Base-by-base conservation (phyloP, 2,888 invertebrate species). In the Craniophora ligustri region DNA sequence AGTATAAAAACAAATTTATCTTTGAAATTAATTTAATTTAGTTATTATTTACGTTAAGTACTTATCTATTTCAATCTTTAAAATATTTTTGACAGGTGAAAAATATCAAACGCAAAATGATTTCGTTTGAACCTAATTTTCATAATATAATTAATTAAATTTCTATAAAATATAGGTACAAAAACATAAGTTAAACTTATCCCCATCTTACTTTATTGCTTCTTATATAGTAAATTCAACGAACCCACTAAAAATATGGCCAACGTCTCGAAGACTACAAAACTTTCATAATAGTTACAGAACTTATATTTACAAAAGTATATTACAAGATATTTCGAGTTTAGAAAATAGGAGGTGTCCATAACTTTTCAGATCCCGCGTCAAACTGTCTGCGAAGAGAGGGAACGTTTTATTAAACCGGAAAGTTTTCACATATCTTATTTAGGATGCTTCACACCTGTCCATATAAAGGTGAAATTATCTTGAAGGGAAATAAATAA, bases 351-450 rank as follows among this genome's bases (percentile, higher is more conserved):
- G 45, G 23, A 32, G 18, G 19, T 13, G 30, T 45, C 38, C n/a
- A n/a, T 15, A 34, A 34, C 30, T 51, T 44, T 15, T 6, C 5
- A 32, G 47, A 63, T 49, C 50, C 47, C 51, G 5, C 38, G 55
- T 72, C 70, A 72, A 65, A 53, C 65, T 72, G 65, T 68, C 62
- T 32, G 5, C 14, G 16, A 50, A 48, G 51, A 55, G 18, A 30
- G 32, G 7, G 35, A 11, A 26, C 57, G 53, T 58, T 65, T 65
- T 65, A 65, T 58, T 66, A 66, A 55, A 48, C n/a, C 11, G 32
- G 8, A 13, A 51, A 66, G 35, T 62, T 62, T 58, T 34, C 45
- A 51, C 42, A 55, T 67, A 44, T 36, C 18, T 56, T 51, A 51
- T 69, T 32, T 46, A 61, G 41, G 19, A 19, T 30, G 57, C 41